phyloP scores from a whole-genome alignment of 2,888 invertebrate genomes.

The Diloba caeruleocephala region DNA sequence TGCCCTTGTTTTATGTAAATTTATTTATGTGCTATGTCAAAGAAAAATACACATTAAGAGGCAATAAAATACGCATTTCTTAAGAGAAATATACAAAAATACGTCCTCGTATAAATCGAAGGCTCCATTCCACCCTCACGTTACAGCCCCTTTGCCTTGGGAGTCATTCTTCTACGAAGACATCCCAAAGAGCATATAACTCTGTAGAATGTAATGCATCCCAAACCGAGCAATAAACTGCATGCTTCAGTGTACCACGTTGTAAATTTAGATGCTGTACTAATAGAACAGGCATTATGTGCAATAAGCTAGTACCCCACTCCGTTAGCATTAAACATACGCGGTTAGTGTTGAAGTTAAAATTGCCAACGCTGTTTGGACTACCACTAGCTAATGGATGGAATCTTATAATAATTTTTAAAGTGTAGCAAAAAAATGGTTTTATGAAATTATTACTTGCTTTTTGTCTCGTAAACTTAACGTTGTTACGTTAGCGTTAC shows the following conservation, averaged over 20 bases:
- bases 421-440: neutral
- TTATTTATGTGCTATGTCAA: neutral
- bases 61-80: neutral
- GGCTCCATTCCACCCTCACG: conserved; percentile 20
- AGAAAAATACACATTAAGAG: neutral
- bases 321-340: conserved; percentile 31
- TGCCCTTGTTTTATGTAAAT: neutral
- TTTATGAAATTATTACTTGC: no score
- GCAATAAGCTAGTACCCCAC: conserved; percentile 34
- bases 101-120: conserved; percentile 40
- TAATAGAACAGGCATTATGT: conserved; percentile 61
- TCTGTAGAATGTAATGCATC: conserved; percentile 69
- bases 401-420: conserved; percentile 11
- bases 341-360: conserved; percentile 25
- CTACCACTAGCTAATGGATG: conserved; percentile 1
- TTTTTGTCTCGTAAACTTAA: no score
- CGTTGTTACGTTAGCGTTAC: no score
- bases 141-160: conserved; percentile 67
- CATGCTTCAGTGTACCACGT: conserved; percentile 60
- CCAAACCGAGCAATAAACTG: conserved; percentile 68
- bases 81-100: conserved; percentile 37
- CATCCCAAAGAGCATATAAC: conserved; percentile 72
- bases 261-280: conserved; percentile 64
- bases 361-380: conserved; percentile 18
- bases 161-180: conserved; percentile 71